Percentiles rank a stretch among this genome's conserved stretches.
phyloP scores from a whole-genome alignment of 2,888 invertebrate species.

The Microctonus aethiopoides region DNA sequence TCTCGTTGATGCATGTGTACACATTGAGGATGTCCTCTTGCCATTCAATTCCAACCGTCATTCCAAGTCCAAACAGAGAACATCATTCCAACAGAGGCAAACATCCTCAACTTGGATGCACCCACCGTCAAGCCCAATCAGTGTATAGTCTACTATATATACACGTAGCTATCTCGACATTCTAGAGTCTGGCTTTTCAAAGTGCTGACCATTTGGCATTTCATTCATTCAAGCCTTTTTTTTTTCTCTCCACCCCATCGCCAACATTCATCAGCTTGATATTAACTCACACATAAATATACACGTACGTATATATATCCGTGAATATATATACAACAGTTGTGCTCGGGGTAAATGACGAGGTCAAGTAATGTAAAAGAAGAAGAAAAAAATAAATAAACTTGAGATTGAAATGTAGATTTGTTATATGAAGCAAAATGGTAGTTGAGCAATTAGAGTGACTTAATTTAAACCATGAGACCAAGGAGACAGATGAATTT shows the following conservation, averaged over 20 bases:
- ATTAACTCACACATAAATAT: neutral
- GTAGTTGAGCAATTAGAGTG: conserved; percentile 21
- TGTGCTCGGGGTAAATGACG: neutral
- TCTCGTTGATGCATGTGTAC: neutral
- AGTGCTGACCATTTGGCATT: conserved; percentile 66
- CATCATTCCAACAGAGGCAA: conserved; percentile 63
- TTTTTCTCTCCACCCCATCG: neutral
- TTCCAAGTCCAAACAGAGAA: conserved; percentile 65
- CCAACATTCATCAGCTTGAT: conserved; percentile 43
- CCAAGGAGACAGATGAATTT: neutral
- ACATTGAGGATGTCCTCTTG: conserved; percentile 16
- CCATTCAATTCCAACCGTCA: conserved; percentile 64
- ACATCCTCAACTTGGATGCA: conserved; percentile 62
- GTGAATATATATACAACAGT: too few species aligned
- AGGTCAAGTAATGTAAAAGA: neutral
- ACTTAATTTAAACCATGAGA: conserved; percentile 18
- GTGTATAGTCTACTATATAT: too few species aligned
- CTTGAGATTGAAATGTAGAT: neutral
- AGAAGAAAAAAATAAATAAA: neutral
- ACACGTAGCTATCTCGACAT: too few species aligned
- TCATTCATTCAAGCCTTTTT: conserved; percentile 59
- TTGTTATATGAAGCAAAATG: neutral
- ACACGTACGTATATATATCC: neutral
- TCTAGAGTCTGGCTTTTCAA: conserved; percentile 21
- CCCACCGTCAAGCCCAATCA: conserved; percentile 42